A percentile compares a stretch with the other conserved stretches of the same genome.
Conservation (phyloP, 2,888 invertebrate genomes). For the Sipha maydis region DNA sequence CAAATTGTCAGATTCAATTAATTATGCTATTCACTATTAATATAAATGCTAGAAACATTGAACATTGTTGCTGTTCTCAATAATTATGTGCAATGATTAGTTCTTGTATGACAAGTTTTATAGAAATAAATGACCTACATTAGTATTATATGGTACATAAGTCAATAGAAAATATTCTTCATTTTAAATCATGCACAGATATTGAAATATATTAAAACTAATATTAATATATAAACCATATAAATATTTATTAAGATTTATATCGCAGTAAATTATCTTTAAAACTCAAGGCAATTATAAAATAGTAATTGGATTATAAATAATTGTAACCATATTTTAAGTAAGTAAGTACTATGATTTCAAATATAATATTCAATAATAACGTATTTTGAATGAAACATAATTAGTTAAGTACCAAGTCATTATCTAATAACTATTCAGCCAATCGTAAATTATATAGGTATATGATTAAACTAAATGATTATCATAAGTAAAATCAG, state of each 20-base stretch:
- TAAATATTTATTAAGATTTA: not conserved
- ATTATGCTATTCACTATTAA: not conserved
- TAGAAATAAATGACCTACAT: slow-evolving; percentile 10
- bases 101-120: not conserved
- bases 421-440: not conserved
- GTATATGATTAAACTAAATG: not conserved
- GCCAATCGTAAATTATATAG: not conserved
- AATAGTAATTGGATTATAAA: not conserved
- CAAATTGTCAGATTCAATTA: slow-evolving; percentile 3
- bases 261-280: not conserved
- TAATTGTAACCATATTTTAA: not conserved
- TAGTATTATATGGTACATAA: not conserved
- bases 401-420: not conserved
- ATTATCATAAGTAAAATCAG: not conserved
- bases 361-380: not conserved
- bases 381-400: too few species aligned
- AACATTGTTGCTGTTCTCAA: not conserved
- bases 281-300: not conserved
- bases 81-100: not conserved
- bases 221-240: not conserved
- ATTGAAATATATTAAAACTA: not conserved
- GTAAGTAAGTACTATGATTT: not conserved
- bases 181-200: not conserved
- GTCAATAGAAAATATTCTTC: not conserved
- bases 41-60: not conserved